Base-by-base conservation (phyloP, 92 coral and sea anemone genomes). In the Palythoa caribaeorum region DNA sequence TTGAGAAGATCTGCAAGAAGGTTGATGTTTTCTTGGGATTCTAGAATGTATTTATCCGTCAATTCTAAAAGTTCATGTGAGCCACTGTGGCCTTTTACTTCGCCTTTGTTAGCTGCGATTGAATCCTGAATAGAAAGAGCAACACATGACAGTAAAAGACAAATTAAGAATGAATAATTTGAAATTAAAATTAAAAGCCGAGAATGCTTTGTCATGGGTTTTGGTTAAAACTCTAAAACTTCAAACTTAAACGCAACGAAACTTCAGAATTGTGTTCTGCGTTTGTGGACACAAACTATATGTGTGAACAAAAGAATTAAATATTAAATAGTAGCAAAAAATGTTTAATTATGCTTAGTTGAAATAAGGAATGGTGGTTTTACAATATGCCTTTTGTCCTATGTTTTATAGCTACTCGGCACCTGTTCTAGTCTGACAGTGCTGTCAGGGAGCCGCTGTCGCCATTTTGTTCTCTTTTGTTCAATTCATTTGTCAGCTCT, bases 1-100 rank as follows among this genome's bases (percentile, higher is more conserved):
- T 66, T 62, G 15, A 83, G 79, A 47, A 84, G 75, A 1, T 76
- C 39, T 38, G 77, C 74, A 0, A 91, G 68, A 48, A 76, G 81
- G 20, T 70, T 71, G 6, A 91, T 62, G 53, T 77, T 53, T 9
- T 88, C 86, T 17, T 88, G 91, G 71, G 62, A 63, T 35, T 88
- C 72, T 8, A 20, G 53, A 21, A 88, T 77, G 60, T 83, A 88
- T 35, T 77, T 21, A 8, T 91, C 83, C 15, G 88, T 6, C 16
- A 65, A 3, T 20, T 48, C 44, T 5, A 81, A 20, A 19, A 81
- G 44, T 68, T 48, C 47, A 40, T 74, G 55, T 12, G 65, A 28
- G 40, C 16, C 28, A 38, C 35, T 17, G 2, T 20, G 15, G n/a
- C 59, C 76, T 7, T 28, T 53, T n/a, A 4, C 4, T 8, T 19